Evolutionary conservation across 2,888 invertebrate genomes (phyloP).

Genomic region (Gibbula magus): DNA sequence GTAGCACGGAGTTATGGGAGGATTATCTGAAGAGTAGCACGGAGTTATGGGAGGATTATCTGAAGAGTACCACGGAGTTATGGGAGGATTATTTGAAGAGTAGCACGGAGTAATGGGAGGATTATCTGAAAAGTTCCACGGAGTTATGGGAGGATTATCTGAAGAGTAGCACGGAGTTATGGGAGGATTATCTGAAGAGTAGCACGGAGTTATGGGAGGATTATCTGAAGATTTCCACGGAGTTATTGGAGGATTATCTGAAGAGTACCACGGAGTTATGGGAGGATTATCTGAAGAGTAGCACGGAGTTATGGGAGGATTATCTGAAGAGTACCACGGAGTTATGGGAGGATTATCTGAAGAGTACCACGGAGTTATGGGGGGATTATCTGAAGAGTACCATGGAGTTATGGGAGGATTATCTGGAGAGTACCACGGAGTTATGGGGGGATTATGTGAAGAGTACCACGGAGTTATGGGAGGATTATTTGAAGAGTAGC

Average conservation of each 20-base stretch:
- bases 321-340: background rate
- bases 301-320: background rate
- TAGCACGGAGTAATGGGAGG: background rate
- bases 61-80: too few relatives aligned
- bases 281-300: background rate
- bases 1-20: too few relatives aligned
- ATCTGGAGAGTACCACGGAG: too few relatives aligned
- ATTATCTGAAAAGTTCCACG: background rate
- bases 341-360: background rate
- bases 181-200: background rate
- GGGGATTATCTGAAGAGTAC: background rate
- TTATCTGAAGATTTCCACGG: background rate
- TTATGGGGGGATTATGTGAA: too few relatives aligned
- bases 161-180: background rate
- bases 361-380: background rate
- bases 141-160: background rate
- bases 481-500: too few relatives aligned
- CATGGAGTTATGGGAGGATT: too few relatives aligned
- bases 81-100: too few relatives aligned
- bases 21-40: too few relatives aligned
- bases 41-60: too few relatives aligned
- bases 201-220: background rate
- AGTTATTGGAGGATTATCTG: background rate
- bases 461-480: too few relatives aligned
- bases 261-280: background rate